A percentile compares a stretch with the other conserved stretches of the same genome.
These are phyloP conservation scores for Vulpes ferrilata DNA, from an alignment of 2,113 vertebrate genomes.

Conservation along the genomic window DNA sequence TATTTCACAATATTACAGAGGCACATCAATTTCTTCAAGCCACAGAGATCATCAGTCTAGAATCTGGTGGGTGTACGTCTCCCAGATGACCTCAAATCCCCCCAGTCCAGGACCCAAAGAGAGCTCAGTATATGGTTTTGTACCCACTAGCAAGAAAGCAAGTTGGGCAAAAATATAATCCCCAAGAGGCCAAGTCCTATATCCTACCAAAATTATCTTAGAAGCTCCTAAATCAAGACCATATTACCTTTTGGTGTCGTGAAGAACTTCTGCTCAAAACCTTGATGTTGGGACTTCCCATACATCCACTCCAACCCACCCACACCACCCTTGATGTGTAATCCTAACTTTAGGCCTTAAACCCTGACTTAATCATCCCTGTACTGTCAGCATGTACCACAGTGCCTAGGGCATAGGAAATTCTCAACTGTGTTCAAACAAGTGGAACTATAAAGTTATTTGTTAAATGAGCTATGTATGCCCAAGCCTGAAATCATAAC, in stretches of 20 bases:
- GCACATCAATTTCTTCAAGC: not conserved
- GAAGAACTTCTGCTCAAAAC: not conserved
- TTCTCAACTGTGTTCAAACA: constrained; percentile 16
- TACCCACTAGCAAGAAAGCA: not conserved
- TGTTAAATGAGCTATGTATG: not conserved
- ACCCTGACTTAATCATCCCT: not conserved
- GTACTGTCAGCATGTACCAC: not conserved
- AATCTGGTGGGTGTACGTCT: not conserved
- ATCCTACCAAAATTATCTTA: constrained; percentile 17
- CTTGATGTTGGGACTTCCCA: not conserved
- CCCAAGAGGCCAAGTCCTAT: not conserved
- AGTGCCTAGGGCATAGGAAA: not conserved
- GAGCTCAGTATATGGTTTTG: not conserved
- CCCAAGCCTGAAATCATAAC: not conserved
- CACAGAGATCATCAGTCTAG: not conserved
- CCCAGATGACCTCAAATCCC: not conserved
- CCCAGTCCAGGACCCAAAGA: not conserved
- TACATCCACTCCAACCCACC: not conserved
- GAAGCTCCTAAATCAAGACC: not conserved
- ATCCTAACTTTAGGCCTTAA: not conserved
- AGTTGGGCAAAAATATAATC: not conserved
- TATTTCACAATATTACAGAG: not conserved
- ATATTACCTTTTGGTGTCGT: not conserved
- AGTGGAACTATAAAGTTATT: constrained; percentile 28
- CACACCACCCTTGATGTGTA: not conserved